Evolutionary conservation across 2,888 invertebrate genomes (phyloP).

Genomic region (Loripinus fragilis): DNA sequence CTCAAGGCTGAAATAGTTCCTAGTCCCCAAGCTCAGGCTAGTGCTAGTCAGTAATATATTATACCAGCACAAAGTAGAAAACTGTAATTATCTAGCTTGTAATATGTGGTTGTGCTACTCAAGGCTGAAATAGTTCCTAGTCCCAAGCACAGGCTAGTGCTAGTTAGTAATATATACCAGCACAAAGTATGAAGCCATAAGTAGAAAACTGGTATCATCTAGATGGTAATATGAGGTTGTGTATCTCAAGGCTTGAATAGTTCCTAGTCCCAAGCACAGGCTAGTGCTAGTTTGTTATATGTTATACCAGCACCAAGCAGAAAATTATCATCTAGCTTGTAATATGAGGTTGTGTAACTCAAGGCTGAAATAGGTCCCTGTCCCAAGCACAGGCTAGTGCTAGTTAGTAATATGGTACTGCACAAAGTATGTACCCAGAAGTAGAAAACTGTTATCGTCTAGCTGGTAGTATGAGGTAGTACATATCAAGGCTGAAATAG

Average conservation of each 20-base stretch:
- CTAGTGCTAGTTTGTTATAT: background rate
- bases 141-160: slow-evolving; percentile 10
- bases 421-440: too few relatives aligned
- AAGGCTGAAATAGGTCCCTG: too few relatives aligned
- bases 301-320: background rate
- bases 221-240: background rate
- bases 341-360: too few relatives aligned
- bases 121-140: too few relatives aligned
- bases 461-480: too few relatives aligned
- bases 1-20: background rate
- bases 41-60: background rate
- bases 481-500: too few relatives aligned
- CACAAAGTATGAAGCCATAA: background rate
- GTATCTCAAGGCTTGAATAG: too few relatives aligned
- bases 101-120: too few relatives aligned
- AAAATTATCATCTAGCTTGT: too few relatives aligned
- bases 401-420: too few relatives aligned
- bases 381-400: too few relatives aligned
- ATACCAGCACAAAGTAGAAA: background rate
- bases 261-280: slow-evolving; percentile 3
- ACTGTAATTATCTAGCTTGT: background rate
- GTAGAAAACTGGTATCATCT: background rate
- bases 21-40: slow-evolving; percentile 11
- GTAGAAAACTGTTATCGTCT: too few relatives aligned
- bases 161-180: background rate